Evolutionary conservation across 2,888 invertebrate genomes (phyloP).

Genomic region (Oscheius sp.): DNA sequence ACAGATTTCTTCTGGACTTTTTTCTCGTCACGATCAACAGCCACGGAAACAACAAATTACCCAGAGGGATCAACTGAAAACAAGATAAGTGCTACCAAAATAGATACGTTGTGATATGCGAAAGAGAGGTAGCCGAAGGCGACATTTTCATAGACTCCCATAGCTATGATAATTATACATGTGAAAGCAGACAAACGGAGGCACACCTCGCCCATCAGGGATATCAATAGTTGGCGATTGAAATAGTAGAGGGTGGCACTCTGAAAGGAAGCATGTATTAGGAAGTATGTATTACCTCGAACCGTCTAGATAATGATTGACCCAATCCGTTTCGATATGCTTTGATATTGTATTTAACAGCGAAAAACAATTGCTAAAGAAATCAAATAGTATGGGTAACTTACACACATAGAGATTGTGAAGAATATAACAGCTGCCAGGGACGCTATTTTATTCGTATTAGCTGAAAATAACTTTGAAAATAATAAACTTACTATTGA

Average conservation of each 20-base stretch:
- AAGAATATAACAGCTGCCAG: slow-evolving; percentile 6
- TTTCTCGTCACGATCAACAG: slow-evolving; percentile 4
- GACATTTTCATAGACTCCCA: slow-evolving; percentile 1
- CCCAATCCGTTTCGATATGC: background rate
- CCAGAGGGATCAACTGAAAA: slow-evolving; percentile 5
- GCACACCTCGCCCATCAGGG: slow-evolving; percentile 9
- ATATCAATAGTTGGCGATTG: slow-evolving; percentile 4
- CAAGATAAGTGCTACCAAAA: background rate
- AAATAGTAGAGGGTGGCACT: slow-evolving; percentile 13
- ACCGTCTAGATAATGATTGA: slow-evolving; percentile 4
- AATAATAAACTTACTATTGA: background rate
- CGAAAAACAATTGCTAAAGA: background rate
- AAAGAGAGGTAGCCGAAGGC: slow-evolving; percentile 3
- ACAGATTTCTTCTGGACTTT: background rate
- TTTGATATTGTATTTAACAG: slow-evolving; percentile 5
- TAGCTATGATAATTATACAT: slow-evolving; percentile 1
- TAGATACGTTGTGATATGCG: slow-evolving; percentile 5
- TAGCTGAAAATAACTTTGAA: background rate
- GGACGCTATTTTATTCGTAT: background rate
- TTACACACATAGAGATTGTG: background rate
- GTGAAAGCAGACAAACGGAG: background rate
- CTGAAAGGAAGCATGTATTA: background rate
- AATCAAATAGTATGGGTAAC: background rate
- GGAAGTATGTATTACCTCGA: no score
- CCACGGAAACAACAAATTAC: slow-evolving; percentile 7